Evolutionary conservation across 2,888 invertebrate species (phyloP), one percentile per base, ranked within the genome.

Genomic region (Drosophila neonasuta): DNA sequence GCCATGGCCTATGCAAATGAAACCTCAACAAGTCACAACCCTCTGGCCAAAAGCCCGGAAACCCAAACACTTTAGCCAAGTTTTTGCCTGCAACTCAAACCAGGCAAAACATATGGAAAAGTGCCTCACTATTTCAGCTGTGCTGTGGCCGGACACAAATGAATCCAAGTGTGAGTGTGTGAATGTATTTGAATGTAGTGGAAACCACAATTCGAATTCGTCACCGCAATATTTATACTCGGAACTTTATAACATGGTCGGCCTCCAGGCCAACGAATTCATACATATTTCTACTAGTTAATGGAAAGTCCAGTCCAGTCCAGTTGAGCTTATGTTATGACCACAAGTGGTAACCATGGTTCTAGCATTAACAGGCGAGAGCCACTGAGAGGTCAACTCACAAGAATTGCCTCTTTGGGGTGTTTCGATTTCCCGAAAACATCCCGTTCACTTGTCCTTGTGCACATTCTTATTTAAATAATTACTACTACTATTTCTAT

Each of bases 11-110:
- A 87, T 81, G 87, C 87, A 81, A 81, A 81, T 85, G 68, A 73
- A 87, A 82, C 87, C 81, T 87, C 86, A 76, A 82, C 83, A 82
- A 85, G 87, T 87, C 87, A 73, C 87, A 76, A 68, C 77, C 71
- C 65, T 30, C 46, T 36, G 62, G 36, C 36, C 50, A 15, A 64
- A 71, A 70, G 65, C 76, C 64, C 85, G 75, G 87, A 75, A 86
- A 57, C 82, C 51, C 77, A 79, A 79, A 82, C 68, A 75, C 45
- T 75, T 70, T 63, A 34, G 45, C 67, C 56, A 67, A 64, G 44
- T 32, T 74, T 74, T 68, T 54, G 61, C 60, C 48, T 42, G 41
- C 44, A 46, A 57, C 51, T 49, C 44, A 49, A 30, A 46, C 62
- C 11, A 32, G 32, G 42, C 13, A 13, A 50, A 45, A 44, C 60